Conservation (phyloP, 2,888 invertebrate genomes). For the Diarsia rubi region DNA sequence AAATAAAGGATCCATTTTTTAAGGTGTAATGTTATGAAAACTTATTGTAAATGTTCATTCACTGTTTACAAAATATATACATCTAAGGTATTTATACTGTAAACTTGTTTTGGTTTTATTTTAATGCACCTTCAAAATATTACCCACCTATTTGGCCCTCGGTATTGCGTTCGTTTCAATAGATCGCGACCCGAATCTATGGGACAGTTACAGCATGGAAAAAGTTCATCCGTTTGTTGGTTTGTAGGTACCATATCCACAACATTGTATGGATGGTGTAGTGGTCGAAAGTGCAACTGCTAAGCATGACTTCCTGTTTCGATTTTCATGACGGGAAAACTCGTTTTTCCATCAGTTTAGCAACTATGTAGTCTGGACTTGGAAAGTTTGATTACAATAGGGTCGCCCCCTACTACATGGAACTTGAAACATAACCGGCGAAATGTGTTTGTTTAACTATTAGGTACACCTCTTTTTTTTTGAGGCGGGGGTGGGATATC, state of each 20-base stretch:
- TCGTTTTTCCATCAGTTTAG: background rate
- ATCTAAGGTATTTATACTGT: conserved; percentile 60
- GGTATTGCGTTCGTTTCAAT: background rate
- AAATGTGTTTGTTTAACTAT: background rate
- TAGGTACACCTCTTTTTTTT: background rate
- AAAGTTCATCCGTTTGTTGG: background rate
- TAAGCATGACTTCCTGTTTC: background rate
- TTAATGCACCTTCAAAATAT: background rate
- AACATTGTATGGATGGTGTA: background rate
- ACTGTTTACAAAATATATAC: conserved; percentile 56
- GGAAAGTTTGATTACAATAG: background rate
- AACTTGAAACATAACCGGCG: background rate
- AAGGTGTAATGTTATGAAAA: conserved; percentile 41
- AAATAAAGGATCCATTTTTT: conserved; percentile 43
- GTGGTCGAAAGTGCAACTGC: background rate
- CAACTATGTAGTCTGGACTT: background rate
- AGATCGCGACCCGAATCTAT: background rate
- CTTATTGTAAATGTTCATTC: conserved; percentile 54
- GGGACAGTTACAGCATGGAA: background rate
- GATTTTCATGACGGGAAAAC: background rate
- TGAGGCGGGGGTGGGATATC: too few species aligned
- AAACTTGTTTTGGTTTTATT: conserved; percentile 12
- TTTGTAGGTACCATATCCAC: background rate
- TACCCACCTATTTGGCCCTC: background rate
- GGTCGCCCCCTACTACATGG: background rate